phyloP scores from a whole-genome alignment of 2,888 invertebrate species.

The Allophyes oxyacanthae region DNA sequence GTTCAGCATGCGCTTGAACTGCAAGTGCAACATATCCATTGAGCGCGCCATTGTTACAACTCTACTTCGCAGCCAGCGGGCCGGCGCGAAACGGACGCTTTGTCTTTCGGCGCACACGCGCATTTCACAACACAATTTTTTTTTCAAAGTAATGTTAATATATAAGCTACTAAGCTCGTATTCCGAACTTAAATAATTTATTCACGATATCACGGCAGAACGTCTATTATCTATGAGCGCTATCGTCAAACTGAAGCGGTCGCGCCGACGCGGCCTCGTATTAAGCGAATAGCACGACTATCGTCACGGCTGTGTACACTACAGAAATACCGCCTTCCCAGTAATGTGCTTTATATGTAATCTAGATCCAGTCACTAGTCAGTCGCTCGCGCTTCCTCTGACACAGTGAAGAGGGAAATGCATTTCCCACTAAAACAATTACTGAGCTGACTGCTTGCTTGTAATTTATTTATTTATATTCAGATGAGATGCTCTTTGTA shows the following conservation, averaged over 20 bases:
- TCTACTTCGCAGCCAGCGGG: conserved; percentile 79
- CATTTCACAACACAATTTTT: conserved; percentile 76
- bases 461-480: no score
- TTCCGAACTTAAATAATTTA: conserved; percentile 44
- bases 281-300: conserved; percentile 55
- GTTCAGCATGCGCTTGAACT: conserved; percentile 99
- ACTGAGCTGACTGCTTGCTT: conserved; percentile 18
- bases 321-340: conserved; percentile 75
- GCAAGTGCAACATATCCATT: conserved; percentile 86
- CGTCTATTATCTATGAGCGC: conserved; percentile 77
- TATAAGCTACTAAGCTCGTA: conserved; percentile 44
- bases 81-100: conserved; percentile 75
- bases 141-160: conserved; percentile 45
- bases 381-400: conserved; percentile 61
- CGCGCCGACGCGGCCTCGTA: conserved; percentile 57
- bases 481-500: no score
- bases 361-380: conserved; percentile 64
- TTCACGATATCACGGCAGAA: conserved; percentile 54
- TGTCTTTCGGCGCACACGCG: conserved; percentile 84
- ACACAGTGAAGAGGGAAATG: conserved; percentile 46
- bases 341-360: conserved; percentile 69
- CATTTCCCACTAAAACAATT: conserved; percentile 42
- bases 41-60: conserved; percentile 80
- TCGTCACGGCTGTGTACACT: conserved; percentile 62
- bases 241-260: conserved; percentile 78